Percentiles rank a stretch among this genome's conserved stretches.
Conservation (phyloP, 2,113 vertebrate species). For the Aviceda subcristata region DNA sequence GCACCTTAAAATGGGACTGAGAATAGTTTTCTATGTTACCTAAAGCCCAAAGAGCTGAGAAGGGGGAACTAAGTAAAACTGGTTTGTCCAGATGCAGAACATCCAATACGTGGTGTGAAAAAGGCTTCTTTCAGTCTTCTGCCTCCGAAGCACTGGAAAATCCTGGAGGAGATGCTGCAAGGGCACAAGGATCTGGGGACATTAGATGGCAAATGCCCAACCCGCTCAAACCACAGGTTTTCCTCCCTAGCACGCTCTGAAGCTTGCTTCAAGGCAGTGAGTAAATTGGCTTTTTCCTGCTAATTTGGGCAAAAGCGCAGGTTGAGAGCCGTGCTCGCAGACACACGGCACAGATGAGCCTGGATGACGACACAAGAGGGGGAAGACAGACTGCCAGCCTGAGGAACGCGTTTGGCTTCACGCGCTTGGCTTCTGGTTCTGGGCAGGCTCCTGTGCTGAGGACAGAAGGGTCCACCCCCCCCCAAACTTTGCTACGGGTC, state of each 20-base stretch:
- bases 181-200: background rate
- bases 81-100: background rate
- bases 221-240: background rate
- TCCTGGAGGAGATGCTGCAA: background rate
- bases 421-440: background rate
- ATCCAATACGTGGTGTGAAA: background rate
- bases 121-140: background rate
- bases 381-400: background rate
- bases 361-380: too few species aligned
- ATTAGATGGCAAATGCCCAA: background rate
- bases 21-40: background rate
- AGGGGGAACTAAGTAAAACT: background rate
- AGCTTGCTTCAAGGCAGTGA: background rate
- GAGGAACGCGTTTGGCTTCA: background rate
- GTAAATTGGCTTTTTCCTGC: background rate
- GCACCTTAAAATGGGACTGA: background rate
- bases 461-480: background rate
- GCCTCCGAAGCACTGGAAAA: background rate
- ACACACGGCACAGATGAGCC: background rate
- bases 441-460: background rate
- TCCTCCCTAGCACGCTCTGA: background rate
- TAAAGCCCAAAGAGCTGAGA: background rate
- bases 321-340: rapidly evolving
- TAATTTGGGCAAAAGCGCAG: background rate
- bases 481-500: background rate